Evolutionary conservation across 2,797 vertebrate species (phyloP), one percentile per base, ranked within the genome.

Genomic region (Nyctalus aviator): DNA sequence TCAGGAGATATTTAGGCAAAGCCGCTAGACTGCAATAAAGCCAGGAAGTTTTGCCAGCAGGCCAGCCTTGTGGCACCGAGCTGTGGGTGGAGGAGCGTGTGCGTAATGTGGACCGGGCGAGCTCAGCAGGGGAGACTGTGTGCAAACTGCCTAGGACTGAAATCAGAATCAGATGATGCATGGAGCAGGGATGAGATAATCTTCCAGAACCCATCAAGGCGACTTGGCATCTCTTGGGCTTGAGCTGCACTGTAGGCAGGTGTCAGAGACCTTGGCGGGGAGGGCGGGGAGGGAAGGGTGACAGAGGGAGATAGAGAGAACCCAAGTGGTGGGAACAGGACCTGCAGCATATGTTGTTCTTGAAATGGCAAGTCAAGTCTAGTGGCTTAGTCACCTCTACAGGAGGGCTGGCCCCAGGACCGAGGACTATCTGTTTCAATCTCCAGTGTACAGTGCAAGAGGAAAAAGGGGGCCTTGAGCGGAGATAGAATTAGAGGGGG

Each of bases 401-500:
- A 64, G 55, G 32, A 91, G n/a, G 53, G 23, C 87, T 37, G 48
- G 73, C 76, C 82, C 2, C 0, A 4, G 32, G n/a, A 35, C 27
- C 27, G 44, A 71, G 8, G 64, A 46, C 27, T 27, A 46, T 72
- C 53, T 37, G 30, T n/a, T 78, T 76, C 59, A 57, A 32, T 30
- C 84, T 91, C n/a, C 12, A 27, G 27, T 30, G 14, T 18, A 55
- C 44, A 55, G 37, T 72, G 41, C 27, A 37, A 57, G 68, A 72
- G 53, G 69, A 73, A 69, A 85, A 84, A 25, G 57, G 48, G 53
- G 78, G 59, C 20, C 64, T 30, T 66, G 41, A 11, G 10, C 10
- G 12, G 88, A 93, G 64, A 46, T 55, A 32, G 57, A 72, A 62
- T 68, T 20, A 57, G 50, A 90, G 46, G 85, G n/a, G 57, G 59